phyloP scores from a whole-genome alignment of 2,113 vertebrate species.

The Trichechus manatus region DNA sequence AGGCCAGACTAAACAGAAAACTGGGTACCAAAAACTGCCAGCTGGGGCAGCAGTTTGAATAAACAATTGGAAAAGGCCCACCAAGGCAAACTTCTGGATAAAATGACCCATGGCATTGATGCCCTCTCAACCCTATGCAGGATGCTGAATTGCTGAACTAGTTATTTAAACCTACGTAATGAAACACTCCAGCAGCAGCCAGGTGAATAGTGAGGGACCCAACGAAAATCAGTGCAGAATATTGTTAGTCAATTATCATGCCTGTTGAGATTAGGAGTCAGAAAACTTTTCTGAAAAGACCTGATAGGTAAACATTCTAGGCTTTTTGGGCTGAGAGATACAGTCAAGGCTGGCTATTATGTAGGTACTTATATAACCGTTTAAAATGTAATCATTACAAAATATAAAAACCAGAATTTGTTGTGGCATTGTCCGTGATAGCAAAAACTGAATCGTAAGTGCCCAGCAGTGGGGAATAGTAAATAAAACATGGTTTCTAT shows the following conservation, averaged over 20 bases:
- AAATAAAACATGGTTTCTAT: background rate
- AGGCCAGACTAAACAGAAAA: background rate
- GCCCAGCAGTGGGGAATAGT: background rate
- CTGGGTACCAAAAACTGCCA: background rate
- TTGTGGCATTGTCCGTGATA: background rate
- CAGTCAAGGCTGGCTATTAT: background rate
- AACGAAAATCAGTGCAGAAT: constrained; percentile 38
- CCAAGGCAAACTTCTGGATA: background rate
- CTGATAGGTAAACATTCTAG: constrained; percentile 7
- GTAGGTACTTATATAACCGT: background rate
- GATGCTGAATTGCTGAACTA: background rate
- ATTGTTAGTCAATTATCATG: constrained; percentile 35
- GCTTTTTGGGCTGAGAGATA: constrained; percentile 16
- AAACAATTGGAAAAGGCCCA: background rate
- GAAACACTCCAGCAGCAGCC: background rate
- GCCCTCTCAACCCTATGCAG: background rate
- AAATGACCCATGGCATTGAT: background rate
- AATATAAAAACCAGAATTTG: constrained; percentile 5
- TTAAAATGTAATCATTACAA: constrained; percentile 43
- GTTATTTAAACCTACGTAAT: constrained; percentile 49
- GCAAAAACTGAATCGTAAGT: background rate
- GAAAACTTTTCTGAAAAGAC: constrained; percentile 9
- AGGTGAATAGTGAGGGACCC: constrained; percentile 5
- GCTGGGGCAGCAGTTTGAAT: background rate
- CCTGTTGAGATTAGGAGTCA: background rate